Evolutionary conservation across 2,888 invertebrate species (phyloP), one percentile per base, ranked within the genome.

Genomic region (Sphaerophoria taeniata): DNA sequence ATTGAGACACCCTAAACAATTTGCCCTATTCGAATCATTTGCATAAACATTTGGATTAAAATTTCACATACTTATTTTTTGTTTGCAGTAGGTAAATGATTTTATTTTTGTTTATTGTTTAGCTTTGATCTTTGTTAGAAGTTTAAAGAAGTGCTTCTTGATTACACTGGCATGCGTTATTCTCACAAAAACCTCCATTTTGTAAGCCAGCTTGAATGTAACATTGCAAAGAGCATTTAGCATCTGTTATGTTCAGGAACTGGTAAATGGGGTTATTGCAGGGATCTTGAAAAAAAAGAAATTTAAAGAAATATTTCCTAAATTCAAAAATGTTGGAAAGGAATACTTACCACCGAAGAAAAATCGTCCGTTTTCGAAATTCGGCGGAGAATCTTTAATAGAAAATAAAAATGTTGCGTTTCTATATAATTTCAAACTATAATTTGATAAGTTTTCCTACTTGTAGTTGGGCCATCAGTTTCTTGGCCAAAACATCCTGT

Each of bases 221-320:
- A 31, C 84, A 85, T 11, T 85, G 84, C 6, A 85, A 9, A 31
- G 84, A 80, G 39, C 84, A 85, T 63, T 85, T 85, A 31, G 58
- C 75, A 39, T 85, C 80, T 9, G 80, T 16, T 16, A 80, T 80
- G 6, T 56, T 45, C 4, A 85, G n/a, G 0, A 75, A n/a, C n/a
- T 14, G 51, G 14, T 80, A 85, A 12, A 80, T 9, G 0, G 36
- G 2, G 12, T 85, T 85, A 1, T 33, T n/a, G 63, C 84, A 85
- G 7, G 84, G 84, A 80, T 85, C 84, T 84, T 9, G 0, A 45
- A 60, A 16, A 6, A 0, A n/a, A 11, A 58, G 12, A 7, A 0
- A 60, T n/a, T 45, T 6, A 1, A 60, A 63, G 6, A 43, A 11
- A 6, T 31, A 47, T 4, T 16, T n/a, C n/a, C n/a, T n/a, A 0